Evolutionary conservation across 2,888 invertebrate genomes (phyloP), one percentile per base, ranked within the genome.

Genomic region (Nudaria mundana): DNA sequence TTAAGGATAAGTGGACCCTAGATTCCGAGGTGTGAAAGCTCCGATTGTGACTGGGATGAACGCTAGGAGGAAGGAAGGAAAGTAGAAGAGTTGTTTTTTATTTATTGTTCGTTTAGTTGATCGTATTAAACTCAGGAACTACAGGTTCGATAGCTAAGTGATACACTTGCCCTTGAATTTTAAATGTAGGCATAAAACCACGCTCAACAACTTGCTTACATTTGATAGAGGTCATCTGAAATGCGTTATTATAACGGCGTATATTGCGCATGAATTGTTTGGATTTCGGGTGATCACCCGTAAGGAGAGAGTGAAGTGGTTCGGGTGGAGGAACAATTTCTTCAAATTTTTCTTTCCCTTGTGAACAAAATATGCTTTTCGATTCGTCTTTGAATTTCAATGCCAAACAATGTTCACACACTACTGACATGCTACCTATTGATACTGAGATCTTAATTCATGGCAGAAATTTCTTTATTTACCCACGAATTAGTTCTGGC

Each of bases 141-240:
- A n/a, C n/a, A n/a, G n/a, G n/a, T n/a, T n/a, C n/a, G n/a, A n/a
- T n/a, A 39, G 43, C 45, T 25, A 51, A 45, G 30, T 56, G 52
- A 47, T 30, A n/a, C 14, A 30, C 16, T 16, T 16, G 30, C n/a
- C 20, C 20, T 20, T 20, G 20, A 4, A 20, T 16, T 20, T 20
- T 20, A 20, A 20, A 20, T 20, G 20, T 20, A 20, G 6, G 20
- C 20, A 20, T 20, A 5, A 48, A 59, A 2, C 46, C 35, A 32
- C 38, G 31, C 36, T 52, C 49, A 39, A 47, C 24, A 10, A 10
- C 11, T 24, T 24, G 10, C 24, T 24, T 24, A 38, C 40, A 39
- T 24, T 39, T 37, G 28, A 57, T 57, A 41, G 56, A 58, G 15
- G 49, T 56, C 56, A 61, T 58, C 37, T 56, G 56, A 48, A 58